These are phyloP conservation scores for Pelobates fuscus DNA, from an alignment of 2,113 vertebrate species.

Conservation along the genomic window DNA sequence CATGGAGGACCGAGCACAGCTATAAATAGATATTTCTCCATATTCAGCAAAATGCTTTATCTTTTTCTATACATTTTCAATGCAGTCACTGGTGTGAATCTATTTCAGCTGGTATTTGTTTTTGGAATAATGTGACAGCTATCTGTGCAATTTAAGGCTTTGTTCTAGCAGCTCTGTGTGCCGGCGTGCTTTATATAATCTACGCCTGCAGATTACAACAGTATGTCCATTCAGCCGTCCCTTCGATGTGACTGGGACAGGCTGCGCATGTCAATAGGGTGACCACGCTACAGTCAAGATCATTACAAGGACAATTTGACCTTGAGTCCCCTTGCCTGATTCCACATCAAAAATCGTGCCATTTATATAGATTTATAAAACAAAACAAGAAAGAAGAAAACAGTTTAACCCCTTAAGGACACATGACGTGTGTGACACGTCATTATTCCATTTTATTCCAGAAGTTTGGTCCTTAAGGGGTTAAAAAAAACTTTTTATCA, in stretches of 20 bases:
- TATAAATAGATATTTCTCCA: too few species aligned
- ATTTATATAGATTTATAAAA: not conserved
- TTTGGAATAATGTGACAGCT: slow-evolving; percentile 36
- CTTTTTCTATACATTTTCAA: too few species aligned
- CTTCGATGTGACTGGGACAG: slow-evolving; percentile 10
- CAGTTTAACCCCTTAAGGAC: too few species aligned
- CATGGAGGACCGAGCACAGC: too few species aligned
- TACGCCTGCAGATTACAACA: slow-evolving; percentile 24
- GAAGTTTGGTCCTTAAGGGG: too few species aligned
- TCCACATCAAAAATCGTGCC: not conserved
- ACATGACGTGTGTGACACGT: too few species aligned
- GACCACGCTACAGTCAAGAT: slow-evolving; percentile 3
- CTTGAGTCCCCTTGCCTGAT: not conserved
- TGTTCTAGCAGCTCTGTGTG: slow-evolving; percentile 7
- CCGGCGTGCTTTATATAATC: slow-evolving; percentile 9
- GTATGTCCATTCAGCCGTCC: not conserved
- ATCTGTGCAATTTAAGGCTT: slow-evolving; percentile 20
- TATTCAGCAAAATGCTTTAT: too few species aligned
- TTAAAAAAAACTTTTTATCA: too few species aligned
- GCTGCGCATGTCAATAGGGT: slow-evolving; percentile 39
- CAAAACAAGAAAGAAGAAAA: too few species aligned
- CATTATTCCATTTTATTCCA: too few species aligned
- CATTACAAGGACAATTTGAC: slow-evolving; percentile 18
- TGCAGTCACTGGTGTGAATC: too few species aligned
- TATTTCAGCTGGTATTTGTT: too few species aligned